Base-by-base conservation (phyloP, 1,140 invertebrate species). In the Chironomus tepperi region DNA sequence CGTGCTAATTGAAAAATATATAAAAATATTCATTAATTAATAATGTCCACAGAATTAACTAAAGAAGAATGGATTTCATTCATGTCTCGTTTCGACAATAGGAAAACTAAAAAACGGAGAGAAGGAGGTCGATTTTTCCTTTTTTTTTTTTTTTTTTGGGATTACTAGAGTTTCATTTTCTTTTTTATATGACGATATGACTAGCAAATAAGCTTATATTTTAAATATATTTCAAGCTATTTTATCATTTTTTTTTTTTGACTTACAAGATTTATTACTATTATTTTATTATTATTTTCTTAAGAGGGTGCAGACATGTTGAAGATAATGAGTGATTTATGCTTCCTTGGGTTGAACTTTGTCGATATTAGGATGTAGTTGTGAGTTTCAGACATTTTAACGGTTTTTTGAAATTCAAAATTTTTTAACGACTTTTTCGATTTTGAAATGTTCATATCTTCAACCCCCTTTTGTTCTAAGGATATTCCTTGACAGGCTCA, bases 221-320 rank as follows among this genome's bases (percentile, higher is more conserved):
- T 57, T 57, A 57, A 57, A 57, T 57, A 57, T 57, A 57, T 57
- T n/a, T 34, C 24, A 34, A 34, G 24, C 24, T 34, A 34, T 34
- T 5, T 57, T 57, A 57, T 47, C 43, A 47, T 47, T 47, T 47
- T 12, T 47, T 47, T 47, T 12, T 47, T 2, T 57, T 57, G n/a
- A n/a, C 47, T n/a, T 57, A 57, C n/a, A 57, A 57, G n/a, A 57
- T n/a, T 57, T 57, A 57, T 57, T n/a, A 57, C n/a, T 57, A n/a
- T n/a, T 57, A 0, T n/a, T 15, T n/a, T 57, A 34, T 34, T 34
- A 34, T 34, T 34, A 34, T 2, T 34, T 34, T 34, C 24, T 34
- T 5, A 34, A 1, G 5, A 34, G 24, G 24, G 5, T 2, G 24
- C 5, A 5, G 1, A 2, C 5, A 34, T 2, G 24, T 34, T 34